phyloP scores from a whole-genome alignment of 2,113 vertebrate genomes.

The Leuciscus idus region DNA sequence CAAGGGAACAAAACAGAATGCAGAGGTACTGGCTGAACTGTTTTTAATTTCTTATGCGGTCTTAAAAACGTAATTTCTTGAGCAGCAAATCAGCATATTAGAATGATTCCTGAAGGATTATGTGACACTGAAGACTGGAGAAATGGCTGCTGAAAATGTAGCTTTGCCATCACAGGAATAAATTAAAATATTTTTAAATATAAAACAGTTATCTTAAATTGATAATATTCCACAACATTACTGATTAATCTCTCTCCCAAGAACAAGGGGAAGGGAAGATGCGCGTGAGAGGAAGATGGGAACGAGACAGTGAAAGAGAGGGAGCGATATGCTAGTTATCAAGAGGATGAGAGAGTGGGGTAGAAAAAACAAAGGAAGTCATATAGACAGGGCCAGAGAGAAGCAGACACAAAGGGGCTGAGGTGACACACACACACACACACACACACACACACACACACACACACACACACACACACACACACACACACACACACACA shows the following conservation, averaged over 20 bases:
- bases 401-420: constrained; percentile 68
- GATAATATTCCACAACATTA: neutral
- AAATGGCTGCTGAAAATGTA: neutral
- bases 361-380: constrained; percentile 76
- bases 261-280: constrained; percentile 22
- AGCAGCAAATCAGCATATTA: neutral
- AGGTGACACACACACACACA: constrained; percentile 55
- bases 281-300: constrained; percentile 47
- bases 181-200: neutral
- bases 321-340: constrained; percentile 46
- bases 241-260: neutral
- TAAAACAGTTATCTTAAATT: neutral
- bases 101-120: neutral
- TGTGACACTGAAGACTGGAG: neutral
- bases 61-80: neutral
- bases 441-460: neutral
- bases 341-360: constrained; percentile 66
- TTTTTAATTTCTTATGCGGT: neutral
- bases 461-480: constrained; percentile 41
- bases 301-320: constrained; percentile 38
- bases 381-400: constrained; percentile 75
- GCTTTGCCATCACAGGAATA: neutral
- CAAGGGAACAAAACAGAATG: neutral
- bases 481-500: neutral
- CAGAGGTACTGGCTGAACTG: neutral